A percentile compares a stretch with the other conserved stretches of the same genome.
phyloP scores from a whole-genome alignment of 2,888 invertebrate species.

The Hyposoter dolosus region DNA sequence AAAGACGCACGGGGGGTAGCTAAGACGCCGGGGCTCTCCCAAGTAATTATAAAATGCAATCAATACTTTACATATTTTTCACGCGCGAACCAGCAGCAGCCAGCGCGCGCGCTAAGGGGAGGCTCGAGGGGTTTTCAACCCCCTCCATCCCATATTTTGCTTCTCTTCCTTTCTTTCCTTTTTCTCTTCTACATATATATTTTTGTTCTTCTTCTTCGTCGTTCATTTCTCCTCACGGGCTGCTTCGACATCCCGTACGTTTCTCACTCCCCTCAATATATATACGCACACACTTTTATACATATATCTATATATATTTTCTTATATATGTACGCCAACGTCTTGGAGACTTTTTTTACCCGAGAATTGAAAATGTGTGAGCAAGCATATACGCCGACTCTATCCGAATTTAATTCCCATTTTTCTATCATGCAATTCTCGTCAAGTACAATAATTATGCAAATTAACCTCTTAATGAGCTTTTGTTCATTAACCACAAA shows the following conservation, averaged over 20 bases:
- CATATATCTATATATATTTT: background rate
- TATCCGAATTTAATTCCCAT: background rate
- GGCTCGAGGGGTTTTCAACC: conserved; percentile 69
- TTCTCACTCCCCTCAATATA: conserved; percentile 50
- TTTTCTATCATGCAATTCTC: background rate
- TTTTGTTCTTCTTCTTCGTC: conserved; percentile 44
- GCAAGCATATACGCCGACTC: background rate
- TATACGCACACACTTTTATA: conserved; percentile 4
- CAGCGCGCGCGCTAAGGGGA: conserved; percentile 64
- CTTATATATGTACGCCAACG: conserved; percentile 16
- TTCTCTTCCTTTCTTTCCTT: conserved; percentile 58
- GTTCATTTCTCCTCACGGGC: conserved; percentile 40
- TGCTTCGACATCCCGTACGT: conserved; percentile 57
- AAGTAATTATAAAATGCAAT: conserved; percentile 85
- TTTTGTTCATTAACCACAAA: background rate
- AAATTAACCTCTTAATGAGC: conserved; percentile 5
- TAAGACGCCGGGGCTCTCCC: conserved; percentile 82
- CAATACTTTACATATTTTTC: conserved; percentile 85
- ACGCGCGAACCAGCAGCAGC: conserved; percentile 77
- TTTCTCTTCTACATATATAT: conserved; percentile 39
- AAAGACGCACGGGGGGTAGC: conserved; percentile 80
- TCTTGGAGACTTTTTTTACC: conserved; percentile 34
- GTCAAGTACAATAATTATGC: background rate
- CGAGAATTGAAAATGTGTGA: conserved; percentile 12
- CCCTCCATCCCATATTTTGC: conserved; percentile 43